Evolutionary conservation across 2,113 vertebrate genomes (phyloP), one percentile per base, ranked within the genome.

Genomic region (Bombycilla garrulus): DNA sequence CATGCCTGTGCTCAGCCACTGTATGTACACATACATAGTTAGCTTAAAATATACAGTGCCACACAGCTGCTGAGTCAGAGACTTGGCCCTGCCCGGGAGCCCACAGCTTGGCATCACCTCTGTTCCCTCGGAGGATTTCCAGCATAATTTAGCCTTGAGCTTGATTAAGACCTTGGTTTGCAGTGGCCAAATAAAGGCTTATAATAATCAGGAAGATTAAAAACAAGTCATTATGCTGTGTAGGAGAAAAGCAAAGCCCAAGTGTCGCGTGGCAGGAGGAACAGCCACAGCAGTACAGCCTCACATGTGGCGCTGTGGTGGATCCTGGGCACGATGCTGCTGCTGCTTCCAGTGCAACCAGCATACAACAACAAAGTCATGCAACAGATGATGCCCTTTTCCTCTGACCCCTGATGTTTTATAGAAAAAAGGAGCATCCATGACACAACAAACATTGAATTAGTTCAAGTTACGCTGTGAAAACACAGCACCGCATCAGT

Each of bases 291-390:
- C 1, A 0, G 70, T 9, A 42, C 35, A 54, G 71, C 18, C 62
- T 72, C 4, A 2, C 62, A 13, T 2, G 4, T 7, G 35, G 70
- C 0, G 0, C 47, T n/a, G 42, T 0, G 3, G 38, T 50, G 67
- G 33, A 58, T 93, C 65, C 60, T 3, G 38, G 76, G 67, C 65
- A 72, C 0, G 3, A 31, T 20, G 70, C 48, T 76, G 61, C 50
- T 72, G 4, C 62, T 1, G 6, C 81, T 95, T 84, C 38, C 58
- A 67, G 58, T 72, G 74, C 62, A 85, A 12, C 1, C 5, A 91
- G 50, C 77, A 15, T 69, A 4, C 24, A 90, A 69, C 71, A 91
- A 78, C 86, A 78, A 67, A 76, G 44, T 69, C 42, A 33, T 20
- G 78, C 53, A 85, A 74, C 44, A 76, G 57, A 67, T 78, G 28